These are phyloP conservation scores for Drosophila paranaensis DNA, from an alignment of 2,888 invertebrate genomes.

Conservation along the genomic window DNA sequence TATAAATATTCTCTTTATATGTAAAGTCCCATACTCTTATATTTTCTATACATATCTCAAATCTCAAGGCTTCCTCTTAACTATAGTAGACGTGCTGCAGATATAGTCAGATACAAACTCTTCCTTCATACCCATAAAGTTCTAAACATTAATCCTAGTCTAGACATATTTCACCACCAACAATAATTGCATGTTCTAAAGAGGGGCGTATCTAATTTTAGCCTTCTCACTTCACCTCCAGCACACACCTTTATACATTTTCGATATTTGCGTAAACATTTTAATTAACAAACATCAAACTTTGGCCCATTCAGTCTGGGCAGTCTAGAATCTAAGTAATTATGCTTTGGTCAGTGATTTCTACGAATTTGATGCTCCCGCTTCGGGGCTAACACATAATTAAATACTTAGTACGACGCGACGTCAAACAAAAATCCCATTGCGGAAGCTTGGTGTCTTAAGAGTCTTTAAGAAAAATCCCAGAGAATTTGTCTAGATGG, in stretches of 20 bases:
- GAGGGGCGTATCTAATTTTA: background rate
- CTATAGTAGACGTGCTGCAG: background rate
- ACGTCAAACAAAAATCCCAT: slow-evolving; percentile 38
- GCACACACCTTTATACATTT: background rate
- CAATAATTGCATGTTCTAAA: background rate
- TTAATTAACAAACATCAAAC: background rate
- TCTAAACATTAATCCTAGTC: background rate
- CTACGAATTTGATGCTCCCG: slow-evolving; percentile 12
- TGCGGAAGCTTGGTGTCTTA: slow-evolving; percentile 41
- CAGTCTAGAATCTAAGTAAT: slow-evolving; percentile 18
- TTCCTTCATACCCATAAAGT: too few relatives aligned
- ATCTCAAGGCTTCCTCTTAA: background rate
- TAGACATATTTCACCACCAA: background rate
- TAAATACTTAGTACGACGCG: slow-evolving; percentile 47
- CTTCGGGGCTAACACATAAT: slow-evolving; percentile 35
- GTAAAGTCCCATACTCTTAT: too few relatives aligned
- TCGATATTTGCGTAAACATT: background rate
- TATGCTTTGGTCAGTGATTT: slow-evolving; percentile 12
- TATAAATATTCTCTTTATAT: too few relatives aligned
- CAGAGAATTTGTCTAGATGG: slow-evolving; percentile 10
- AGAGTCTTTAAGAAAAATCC: slow-evolving; percentile 22
- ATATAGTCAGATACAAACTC: background rate
- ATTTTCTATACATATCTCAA: background rate
- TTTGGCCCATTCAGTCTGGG: background rate
- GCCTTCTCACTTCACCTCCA: background rate